Evolutionary conservation across 2,797 vertebrate genomes (phyloP), one percentile per base, ranked within the genome.

Genomic region (Catostomus latipinnis): DNA sequence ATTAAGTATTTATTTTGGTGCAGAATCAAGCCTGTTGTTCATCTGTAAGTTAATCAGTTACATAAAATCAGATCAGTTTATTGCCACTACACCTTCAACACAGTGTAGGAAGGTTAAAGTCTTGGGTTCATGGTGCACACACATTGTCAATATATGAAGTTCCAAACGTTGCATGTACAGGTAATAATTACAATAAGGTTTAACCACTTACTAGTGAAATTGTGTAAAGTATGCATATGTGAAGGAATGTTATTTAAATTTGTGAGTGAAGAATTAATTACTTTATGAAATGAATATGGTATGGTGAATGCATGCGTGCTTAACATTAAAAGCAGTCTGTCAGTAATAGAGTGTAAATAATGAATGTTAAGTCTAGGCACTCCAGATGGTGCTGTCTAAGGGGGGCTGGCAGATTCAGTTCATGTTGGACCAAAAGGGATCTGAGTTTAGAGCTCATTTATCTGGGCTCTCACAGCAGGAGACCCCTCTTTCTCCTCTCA

Each of bases 381-480:
- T 79, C 50, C 69, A 79, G 69, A 79, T 16, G 8, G 14, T 49
- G 56, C 56, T 34, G 34, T 34, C 34, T 34, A 52, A 45, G 48
- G 56, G 66, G 63, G 18, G 58, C 22, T 78, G 69, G 76, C 50
- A 78, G 76, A 78, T 78, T 78, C 76, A 65, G 68, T 50, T 77
- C 48, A 18, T 4, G 8, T 62, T 57, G 43, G 5, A 63, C 49
- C 50, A 54, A 22, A 79, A 79, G 50, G 43, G 58, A 34, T 78
- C 76, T 70, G 22, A 5, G 56, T 69, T 60, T 70, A 6, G 11
- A 34, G n/a, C 8, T 60, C 45, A 78, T 71, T 65, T 78, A 71
- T 71, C 76, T 71, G 68, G 22, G 57, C 50, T 46, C 49, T 46
- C 60, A 65, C 76, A 49, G 69, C 76, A 71, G 60, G 76, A 79